Percentiles rank a stretch among this genome's conserved stretches.
These are phyloP conservation scores for Chroicocephalus ridibundus DNA, from an alignment of 2,113 vertebrate genomes.

Conservation along the genomic window DNA sequence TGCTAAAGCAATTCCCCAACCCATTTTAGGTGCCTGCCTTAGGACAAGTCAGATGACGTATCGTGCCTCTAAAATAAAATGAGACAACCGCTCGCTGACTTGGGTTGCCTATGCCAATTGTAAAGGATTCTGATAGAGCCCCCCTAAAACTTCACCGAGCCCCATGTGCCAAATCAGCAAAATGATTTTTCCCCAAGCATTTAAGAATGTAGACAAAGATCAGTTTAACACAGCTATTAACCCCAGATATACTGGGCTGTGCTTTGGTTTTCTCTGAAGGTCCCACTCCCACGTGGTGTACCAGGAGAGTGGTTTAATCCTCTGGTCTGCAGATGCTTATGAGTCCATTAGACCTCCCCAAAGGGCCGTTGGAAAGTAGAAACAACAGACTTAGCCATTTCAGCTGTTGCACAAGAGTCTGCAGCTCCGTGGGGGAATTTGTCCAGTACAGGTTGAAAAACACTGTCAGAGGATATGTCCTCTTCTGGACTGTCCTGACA, in stretches of 20 bases:
- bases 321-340: background rate
- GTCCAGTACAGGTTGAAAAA: background rate
- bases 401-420: background rate
- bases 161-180: background rate
- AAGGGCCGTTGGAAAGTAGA: background rate
- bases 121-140: background rate
- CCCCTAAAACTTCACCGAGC: background rate
- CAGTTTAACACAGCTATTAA: background rate
- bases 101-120: background rate
- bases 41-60: background rate
- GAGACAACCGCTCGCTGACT: background rate
- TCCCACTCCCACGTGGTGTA: rapidly evolving
- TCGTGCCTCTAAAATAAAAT: background rate
- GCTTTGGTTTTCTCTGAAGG: background rate
- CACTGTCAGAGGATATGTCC: background rate
- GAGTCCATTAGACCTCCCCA: background rate
- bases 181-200: background rate
- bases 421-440: background rate
- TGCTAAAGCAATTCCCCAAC: background rate
- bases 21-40: background rate
- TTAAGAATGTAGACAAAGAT: background rate
- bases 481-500: background rate
- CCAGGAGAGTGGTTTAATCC: background rate
- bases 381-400: background rate
- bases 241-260: background rate